Evolutionary conservation across 2,797 vertebrate species (phyloP), one percentile per base, ranked within the genome.

Genomic region (Sciurus vulgaris): DNA sequence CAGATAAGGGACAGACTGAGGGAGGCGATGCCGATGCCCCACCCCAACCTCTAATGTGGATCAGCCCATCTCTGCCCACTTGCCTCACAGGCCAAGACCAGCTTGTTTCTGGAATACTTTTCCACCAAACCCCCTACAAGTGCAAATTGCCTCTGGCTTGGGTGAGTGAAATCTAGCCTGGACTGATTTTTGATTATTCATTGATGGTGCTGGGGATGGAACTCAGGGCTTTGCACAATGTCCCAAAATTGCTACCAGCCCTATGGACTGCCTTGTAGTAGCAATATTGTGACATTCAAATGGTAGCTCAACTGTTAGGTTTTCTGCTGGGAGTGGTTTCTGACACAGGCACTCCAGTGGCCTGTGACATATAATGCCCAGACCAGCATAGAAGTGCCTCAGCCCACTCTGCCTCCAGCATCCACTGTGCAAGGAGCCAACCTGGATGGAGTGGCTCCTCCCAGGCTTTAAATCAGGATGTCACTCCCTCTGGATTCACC

Each of bases 361-460:
- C 49, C 9, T 4, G 0, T 1, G 22, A 24, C 15, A 2, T 1
- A 8, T 12, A 41, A 20, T 9, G 13, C 10, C 67, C 9, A n/a
- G 49, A 61, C 1, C 67, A 17, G 20, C 49, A 3, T 9, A 9
- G 44, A 9, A 5, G 44, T 44, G 44, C 44, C 44, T 14, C 11
- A 59, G 26, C 9, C n/a, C 13, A 11, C 2, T 41, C 17, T 30
- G 3, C 30, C 61, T 3, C 35, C 35, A 3, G 73, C 15, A 30
- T 47, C 20, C 8, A 1, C 49, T 11, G 56, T 2, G n/a, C 33
- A 41, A 33, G 47, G 18, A 7, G 11, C 28, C 13, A 28, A 22
- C 18, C 56, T 20, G 2, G 3, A 79, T 14, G 35, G 35, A 2
- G 18, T 0, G 59, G 17, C 3, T 84, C 61, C 38, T 38, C 33